Conservation (phyloP, 2,113 vertebrate species). For the Ageneiosus marmoratus region DNA sequence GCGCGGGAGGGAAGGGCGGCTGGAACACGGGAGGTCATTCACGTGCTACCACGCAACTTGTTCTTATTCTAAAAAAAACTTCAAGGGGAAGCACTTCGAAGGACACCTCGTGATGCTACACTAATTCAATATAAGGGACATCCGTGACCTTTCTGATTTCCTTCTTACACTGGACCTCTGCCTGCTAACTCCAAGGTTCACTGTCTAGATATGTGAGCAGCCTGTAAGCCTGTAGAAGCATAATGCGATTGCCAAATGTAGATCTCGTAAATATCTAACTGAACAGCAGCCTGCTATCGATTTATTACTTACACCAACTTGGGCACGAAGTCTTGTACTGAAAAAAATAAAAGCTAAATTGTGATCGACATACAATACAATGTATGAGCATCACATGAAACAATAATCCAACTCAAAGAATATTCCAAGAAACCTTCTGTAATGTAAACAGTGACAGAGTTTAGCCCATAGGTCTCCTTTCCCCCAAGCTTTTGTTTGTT, state of each 20-base stretch:
- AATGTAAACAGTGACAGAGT: neutral
- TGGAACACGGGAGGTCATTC: slow-evolving; percentile 46
- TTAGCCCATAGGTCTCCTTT: neutral
- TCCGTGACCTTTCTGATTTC: slow-evolving; percentile 40
- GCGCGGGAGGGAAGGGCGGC: slow-evolving; percentile 48
- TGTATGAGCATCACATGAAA: neutral
- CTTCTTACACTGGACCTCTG: neutral
- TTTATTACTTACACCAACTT: neutral
- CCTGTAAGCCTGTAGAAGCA: neutral
- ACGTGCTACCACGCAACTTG: slow-evolving; percentile 55
- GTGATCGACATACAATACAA: neutral
- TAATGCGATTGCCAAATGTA: neutral
- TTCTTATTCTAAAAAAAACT: slow-evolving; percentile 47
- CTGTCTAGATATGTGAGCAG: neutral
- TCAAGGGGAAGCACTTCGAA: slow-evolving; percentile 44
- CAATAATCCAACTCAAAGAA: neutral
- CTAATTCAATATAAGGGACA: slow-evolving; percentile 61
- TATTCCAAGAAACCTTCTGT: neutral
- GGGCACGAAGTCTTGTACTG: neutral
- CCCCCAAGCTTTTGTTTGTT: neutral
- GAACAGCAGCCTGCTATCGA: neutral
- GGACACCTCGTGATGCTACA: slow-evolving; percentile 51
- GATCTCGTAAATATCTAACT: neutral
- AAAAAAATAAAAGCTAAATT: no score
- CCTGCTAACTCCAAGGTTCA: neutral